phyloP scores from a whole-genome alignment of 2,113 vertebrate species.

The Gorsachius goisagi region DNA sequence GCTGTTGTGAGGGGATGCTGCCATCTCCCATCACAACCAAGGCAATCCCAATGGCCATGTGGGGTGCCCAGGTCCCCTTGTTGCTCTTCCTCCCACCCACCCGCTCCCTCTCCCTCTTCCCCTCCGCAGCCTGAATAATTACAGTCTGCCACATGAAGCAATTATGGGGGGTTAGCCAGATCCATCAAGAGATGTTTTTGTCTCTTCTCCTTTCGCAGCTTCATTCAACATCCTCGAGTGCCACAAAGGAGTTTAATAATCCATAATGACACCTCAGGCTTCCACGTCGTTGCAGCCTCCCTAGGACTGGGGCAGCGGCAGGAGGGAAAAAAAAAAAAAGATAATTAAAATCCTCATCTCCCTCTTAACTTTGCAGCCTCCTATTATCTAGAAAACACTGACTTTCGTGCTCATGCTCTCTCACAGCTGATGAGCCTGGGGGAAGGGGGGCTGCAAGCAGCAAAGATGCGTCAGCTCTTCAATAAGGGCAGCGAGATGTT shows the following conservation, averaged over 20 bases:
- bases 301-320: background rate
- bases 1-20: rapidly evolving
- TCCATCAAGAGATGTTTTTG: background rate
- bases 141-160: slow-evolving; percentile 6
- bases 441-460: background rate
- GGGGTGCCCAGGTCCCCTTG: background rate
- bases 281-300: slow-evolving; percentile 1
- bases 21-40: background rate
- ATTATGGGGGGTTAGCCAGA: slow-evolving; percentile 7
- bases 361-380: background rate
- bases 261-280: slow-evolving; percentile 52
- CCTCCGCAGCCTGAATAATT: background rate
- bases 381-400: background rate
- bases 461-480: background rate
- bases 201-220: background rate
- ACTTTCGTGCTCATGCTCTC: rapidly evolving
- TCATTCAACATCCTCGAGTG: slow-evolving; percentile 2
- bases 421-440: background rate
- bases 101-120: background rate
- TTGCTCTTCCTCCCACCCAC: background rate
- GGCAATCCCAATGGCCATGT: background rate
- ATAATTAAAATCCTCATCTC: slow-evolving; percentile 15
- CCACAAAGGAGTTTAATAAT: slow-evolving; percentile 58
- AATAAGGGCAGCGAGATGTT: background rate
- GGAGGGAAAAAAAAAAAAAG: background rate